A percentile compares a stretch with the other conserved stretches of the same genome.
Evolutionary conservation across 2,113 vertebrate genomes (phyloP).

Genomic region (Pluvialis apricaria): DNA sequence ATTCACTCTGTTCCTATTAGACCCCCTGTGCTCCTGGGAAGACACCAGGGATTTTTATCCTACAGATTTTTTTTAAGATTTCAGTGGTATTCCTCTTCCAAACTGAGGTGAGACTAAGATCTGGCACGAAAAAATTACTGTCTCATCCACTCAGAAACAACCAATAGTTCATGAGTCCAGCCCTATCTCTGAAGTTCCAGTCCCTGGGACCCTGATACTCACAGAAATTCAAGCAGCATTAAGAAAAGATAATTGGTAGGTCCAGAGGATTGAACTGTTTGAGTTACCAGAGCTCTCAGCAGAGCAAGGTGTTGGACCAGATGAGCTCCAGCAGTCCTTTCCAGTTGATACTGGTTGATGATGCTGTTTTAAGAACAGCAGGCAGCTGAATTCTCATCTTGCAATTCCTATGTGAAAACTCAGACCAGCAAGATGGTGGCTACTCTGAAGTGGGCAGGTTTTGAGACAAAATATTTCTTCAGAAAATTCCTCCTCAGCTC

Average conservation of each 20-base stretch:
- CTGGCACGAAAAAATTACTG: not conserved
- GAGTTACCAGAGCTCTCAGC: not conserved
- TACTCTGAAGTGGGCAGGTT: not conserved
- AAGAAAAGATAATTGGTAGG: not conserved
- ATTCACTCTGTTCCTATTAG: not conserved
- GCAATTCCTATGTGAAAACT: not conserved
- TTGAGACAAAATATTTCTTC: not conserved
- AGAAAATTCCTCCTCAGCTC: not conserved
- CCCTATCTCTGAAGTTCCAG: not conserved
- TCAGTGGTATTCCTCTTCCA: not conserved
- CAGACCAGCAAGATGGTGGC: not conserved
- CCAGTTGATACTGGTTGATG: not conserved
- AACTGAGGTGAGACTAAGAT: not conserved
- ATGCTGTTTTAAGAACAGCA: not conserved
- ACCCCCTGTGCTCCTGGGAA: not conserved
- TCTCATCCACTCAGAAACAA: not conserved
- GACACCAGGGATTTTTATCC: not conserved
- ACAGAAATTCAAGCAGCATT: not conserved
- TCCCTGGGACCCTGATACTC: not conserved
- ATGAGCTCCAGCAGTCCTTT: not conserved
- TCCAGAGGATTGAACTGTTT: not conserved
- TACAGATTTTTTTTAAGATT: not conserved
- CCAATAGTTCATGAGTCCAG: not conserved
- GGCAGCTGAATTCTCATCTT: not conserved
- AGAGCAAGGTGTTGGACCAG: not conserved